These are phyloP conservation scores for Rousettus leschenaultii DNA, from an alignment of 2,113 vertebrate genomes.

Conservation along the genomic window DNA sequence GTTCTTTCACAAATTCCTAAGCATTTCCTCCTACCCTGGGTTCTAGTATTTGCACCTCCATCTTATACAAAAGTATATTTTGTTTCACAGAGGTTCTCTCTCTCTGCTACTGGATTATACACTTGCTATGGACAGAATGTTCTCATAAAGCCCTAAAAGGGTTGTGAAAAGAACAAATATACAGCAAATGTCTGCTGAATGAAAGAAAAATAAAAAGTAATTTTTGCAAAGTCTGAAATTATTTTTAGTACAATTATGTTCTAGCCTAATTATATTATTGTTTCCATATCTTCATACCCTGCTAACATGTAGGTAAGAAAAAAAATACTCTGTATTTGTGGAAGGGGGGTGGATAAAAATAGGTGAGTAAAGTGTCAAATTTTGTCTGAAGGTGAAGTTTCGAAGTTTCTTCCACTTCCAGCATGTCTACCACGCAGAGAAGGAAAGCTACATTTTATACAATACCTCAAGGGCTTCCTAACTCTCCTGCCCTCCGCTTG, in stretches of 20 bases:
- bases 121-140: background rate
- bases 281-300: conserved; percentile 19
- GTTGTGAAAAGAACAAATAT: background rate
- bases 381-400: background rate
- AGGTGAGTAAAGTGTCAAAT: conserved; percentile 24
- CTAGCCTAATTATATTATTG: conserved; percentile 1
- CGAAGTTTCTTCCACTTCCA: conserved; percentile 1
- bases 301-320: conserved; percentile 5
- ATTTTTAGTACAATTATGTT: conserved; percentile 41
- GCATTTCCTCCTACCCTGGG: background rate
- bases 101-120: background rate
- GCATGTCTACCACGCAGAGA: background rate
- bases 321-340: background rate
- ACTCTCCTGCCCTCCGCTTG: background rate
- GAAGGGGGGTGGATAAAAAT: background rate
- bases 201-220: conserved; percentile 6
- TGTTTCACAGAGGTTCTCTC: background rate
- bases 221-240: conserved; percentile 34
- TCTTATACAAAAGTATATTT: background rate
- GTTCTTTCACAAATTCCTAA: background rate
- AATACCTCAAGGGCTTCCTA: background rate
- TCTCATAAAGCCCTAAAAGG: background rate
- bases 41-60: background rate
- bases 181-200: background rate
- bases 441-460: background rate